Percentiles rank a stretch among this genome's conserved stretches.
Evolutionary conservation across 2,113 vertebrate genomes (phyloP).

Genomic region (Halcyon malimbica): DNA sequence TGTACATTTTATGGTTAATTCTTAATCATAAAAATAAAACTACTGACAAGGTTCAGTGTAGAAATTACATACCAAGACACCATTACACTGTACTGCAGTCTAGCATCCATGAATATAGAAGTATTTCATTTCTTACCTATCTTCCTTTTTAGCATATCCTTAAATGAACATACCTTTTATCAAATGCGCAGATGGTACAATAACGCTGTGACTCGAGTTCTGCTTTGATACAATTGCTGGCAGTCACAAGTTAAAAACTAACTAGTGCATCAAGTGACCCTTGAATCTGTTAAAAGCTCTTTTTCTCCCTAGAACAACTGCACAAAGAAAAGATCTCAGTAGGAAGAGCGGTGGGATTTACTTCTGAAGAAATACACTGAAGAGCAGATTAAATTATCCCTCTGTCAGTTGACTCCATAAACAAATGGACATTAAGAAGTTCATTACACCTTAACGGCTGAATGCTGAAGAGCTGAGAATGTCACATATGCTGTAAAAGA

Average conservation of each 20-base stretch:
- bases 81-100: not conserved
- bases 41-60: not conserved
- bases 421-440: not conserved
- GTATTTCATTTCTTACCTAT: not conserved
- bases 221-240: constrained; percentile 41
- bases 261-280: not conserved
- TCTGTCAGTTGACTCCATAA: not conserved
- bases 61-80: not conserved
- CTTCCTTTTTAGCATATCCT: constrained; percentile 43
- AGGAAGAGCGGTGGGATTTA: not conserved
- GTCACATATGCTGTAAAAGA: not conserved
- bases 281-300: not conserved
- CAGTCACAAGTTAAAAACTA: constrained; percentile 43
- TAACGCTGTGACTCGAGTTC: constrained; percentile 62
- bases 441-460: not conserved
- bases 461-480: not conserved
- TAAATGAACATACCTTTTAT: constrained; percentile 50
- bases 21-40: not conserved
- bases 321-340: not conserved
- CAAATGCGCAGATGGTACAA: constrained; percentile 61
- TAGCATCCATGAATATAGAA: not conserved
- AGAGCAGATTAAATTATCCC: not conserved
- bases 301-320: not conserved
- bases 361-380: not conserved
- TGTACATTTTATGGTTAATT: not conserved